Evolutionary conservation across 92 coral and sea anemone genomes (phyloP), one percentile per base, ranked within the genome.

Genomic region (Chrysogorgia sp.): DNA sequence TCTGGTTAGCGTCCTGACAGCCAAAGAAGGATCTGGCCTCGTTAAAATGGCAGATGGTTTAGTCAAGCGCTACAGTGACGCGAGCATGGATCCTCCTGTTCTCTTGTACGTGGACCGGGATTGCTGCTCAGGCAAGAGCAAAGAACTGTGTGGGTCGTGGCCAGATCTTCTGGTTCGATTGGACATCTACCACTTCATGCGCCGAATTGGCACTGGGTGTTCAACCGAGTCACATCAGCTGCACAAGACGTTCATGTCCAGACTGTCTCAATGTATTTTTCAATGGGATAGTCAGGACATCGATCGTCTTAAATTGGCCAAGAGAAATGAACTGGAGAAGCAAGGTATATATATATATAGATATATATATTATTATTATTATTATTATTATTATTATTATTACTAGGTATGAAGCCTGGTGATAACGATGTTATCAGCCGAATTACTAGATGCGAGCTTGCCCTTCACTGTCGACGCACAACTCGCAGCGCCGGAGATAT

Each of bases 171-270:
- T 37, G 0, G 30, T 81, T 14, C 52, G 82, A 57, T 65, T 84
- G 0, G 82, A 88, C 37, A 76, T 84, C 24, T 88, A 75, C 65
- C 86, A 88, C 61, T 77, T 84, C 68, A 88, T 85, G 87, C 25
- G 92, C 12, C 50, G 86, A 22, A 7, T 76, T 17, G 68, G 87
- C 2, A 55, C 72, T 69, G 89, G 77, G 0, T 84, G 92, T 33
- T 67, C 14, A 31, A 55, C 84, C 3, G 92, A 84, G 22, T 47
- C 88, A 24, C 92, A 88, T 30, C 86, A 45, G 34, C 80, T 88
- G 33, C 67, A 81, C 34, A 52, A 58, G 43, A 60, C 52, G 0
- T 88, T 85, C 64, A 25, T 84, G 58, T 34, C 55, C 0, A 77
- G 83, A 19, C 75, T 88, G 1, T 84, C 88, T 35, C 67, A 77